Evolutionary conservation across 1,140 invertebrate species (phyloP).

Genomic region (Contarinia nasturtii): DNA sequence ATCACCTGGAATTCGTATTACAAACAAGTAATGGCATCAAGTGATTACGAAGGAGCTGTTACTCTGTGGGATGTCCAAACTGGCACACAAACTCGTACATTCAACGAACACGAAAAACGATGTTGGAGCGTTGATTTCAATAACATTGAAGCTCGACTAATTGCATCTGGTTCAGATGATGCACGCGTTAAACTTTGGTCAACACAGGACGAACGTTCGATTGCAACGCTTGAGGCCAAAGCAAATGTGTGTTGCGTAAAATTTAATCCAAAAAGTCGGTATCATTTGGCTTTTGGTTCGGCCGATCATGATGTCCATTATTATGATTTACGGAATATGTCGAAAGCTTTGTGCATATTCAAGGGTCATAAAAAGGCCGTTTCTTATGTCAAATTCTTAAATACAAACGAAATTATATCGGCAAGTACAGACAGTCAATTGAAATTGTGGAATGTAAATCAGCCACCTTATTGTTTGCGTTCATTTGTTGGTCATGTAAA

Average conservation of each 20-base stretch:
- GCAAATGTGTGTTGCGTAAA: slow-evolving; percentile 94
- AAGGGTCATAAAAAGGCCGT: slow-evolving; percentile 89
- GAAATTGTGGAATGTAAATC: slow-evolving; percentile 81
- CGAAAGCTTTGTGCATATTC: slow-evolving; percentile 65
- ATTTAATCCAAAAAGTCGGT: slow-evolving; percentile 78
- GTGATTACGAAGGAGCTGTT: slow-evolving; percentile 89
- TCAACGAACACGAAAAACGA: slow-evolving; percentile 85
- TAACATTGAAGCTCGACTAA: slow-evolving; percentile 70
- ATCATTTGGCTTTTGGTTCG: slow-evolving; percentile 81
- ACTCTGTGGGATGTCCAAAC: slow-evolving; percentile 83
- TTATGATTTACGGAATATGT: slow-evolving; percentile 79
- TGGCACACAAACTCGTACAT: slow-evolving; percentile 48
- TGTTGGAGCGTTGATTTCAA: slow-evolving; percentile 97
- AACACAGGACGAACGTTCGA: slow-evolving; percentile 67
- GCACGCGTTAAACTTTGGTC: slow-evolving; percentile 89
- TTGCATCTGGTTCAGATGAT: slow-evolving; percentile 91
- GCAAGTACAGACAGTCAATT: slow-evolving; percentile 89
- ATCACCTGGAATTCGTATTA: slow-evolving; percentile 89
- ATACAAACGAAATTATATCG: slow-evolving; percentile 75
- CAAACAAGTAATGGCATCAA: slow-evolving; percentile 76
- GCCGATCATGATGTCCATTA: slow-evolving; percentile 96
- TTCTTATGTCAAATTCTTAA: slow-evolving; percentile 89
- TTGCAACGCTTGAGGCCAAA: slow-evolving; percentile 73
- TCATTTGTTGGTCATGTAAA: slow-evolving; percentile 88
- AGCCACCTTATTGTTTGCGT: slow-evolving; percentile 53